phyloP scores from a whole-genome alignment of 2,113 vertebrate genomes.

The Cathartes aura region DNA sequence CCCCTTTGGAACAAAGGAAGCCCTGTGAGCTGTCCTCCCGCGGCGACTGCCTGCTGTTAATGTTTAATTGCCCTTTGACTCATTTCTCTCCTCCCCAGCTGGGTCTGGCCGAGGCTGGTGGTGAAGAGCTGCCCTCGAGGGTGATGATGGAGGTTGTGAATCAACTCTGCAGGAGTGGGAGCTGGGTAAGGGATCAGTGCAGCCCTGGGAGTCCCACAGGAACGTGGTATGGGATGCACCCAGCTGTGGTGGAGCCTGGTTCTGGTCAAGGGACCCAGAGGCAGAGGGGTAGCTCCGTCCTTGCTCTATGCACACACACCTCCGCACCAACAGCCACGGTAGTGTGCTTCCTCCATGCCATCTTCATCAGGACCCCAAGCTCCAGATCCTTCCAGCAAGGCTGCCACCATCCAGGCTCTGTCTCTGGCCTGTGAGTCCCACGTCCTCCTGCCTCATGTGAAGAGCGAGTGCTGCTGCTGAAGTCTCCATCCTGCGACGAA shows the following conservation, averaged over 20 bases:
- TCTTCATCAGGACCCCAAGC: background rate
- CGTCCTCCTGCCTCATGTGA: accelerated
- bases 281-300: background rate
- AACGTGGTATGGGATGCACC: background rate
- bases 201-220: background rate
- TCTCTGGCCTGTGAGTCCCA: background rate
- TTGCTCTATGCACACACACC: accelerated
- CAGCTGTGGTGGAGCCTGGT: background rate
- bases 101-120: background rate
- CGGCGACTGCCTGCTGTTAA: background rate
- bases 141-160: background rate
- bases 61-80: constrained; percentile 26
- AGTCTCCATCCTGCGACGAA: accelerated
- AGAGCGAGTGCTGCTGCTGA: background rate
- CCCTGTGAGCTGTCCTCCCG: background rate
- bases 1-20: constrained; percentile 12
- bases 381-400: background rate
- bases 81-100: background rate
- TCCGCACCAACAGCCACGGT: accelerated
- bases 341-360: background rate
- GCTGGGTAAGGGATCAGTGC: background rate
- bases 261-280: background rate
- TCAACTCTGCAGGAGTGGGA: background rate
- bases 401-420: background rate
- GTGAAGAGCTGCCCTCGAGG: background rate